Evolutionary conservation across 2,888 invertebrate species (phyloP).

Genomic region (Autographa pulchrina): DNA sequence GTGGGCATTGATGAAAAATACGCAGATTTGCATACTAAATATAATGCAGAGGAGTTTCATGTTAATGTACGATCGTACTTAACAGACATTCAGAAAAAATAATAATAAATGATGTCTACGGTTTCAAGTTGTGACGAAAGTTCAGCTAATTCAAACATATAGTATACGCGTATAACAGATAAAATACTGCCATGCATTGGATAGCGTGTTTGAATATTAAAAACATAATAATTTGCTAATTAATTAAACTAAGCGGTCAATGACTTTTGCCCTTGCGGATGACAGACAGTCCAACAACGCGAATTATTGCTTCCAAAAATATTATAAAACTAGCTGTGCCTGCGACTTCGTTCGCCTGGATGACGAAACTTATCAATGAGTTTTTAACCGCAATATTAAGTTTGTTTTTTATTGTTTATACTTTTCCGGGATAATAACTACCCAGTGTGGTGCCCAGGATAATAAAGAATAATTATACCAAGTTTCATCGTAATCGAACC

Average conservation of each 20-base stretch:
- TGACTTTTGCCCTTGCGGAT: not conserved
- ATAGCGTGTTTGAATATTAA: not conserved
- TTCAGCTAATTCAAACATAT: not conserved
- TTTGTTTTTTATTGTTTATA: too few relatives aligned
- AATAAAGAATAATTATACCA: too few relatives aligned
- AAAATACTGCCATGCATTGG: not conserved
- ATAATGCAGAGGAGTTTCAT: not conserved
- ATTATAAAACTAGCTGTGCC: not conserved
- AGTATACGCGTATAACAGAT: not conserved
- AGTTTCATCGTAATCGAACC: too few relatives aligned
- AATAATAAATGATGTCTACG: not conserved
- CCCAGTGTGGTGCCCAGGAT: too few relatives aligned
- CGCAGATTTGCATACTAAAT: not conserved
- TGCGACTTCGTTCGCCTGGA: too few relatives aligned
- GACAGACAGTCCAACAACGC: conserved; percentile 1
- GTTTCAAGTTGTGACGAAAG: not conserved
- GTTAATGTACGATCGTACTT: too few relatives aligned
- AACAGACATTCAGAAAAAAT: not conserved
- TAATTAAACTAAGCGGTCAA: conserved; percentile 1
- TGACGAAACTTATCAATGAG: too few relatives aligned
- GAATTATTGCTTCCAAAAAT: not conserved
- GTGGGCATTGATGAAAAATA: not conserved
- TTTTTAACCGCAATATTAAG: too few relatives aligned
- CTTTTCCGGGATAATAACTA: too few relatives aligned
- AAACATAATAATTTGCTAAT: not conserved